These are phyloP conservation scores for Luffia ferchaultella DNA, from an alignment of 2,888 invertebrate species.

Conservation along the genomic window DNA sequence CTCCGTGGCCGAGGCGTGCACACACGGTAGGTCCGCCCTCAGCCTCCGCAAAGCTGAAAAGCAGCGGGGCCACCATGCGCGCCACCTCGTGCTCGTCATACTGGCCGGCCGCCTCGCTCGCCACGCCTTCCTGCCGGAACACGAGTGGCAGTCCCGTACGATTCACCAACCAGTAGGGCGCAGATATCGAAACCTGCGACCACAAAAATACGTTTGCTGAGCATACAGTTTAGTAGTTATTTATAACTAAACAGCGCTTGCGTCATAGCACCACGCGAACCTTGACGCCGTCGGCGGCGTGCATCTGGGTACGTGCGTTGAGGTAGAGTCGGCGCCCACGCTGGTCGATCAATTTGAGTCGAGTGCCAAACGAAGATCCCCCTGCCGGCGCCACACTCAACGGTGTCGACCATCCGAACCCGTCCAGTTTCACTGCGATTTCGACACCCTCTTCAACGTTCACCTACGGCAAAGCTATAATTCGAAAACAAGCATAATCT, in stretches of 20 bases:
- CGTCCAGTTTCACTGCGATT: conserved; percentile 81
- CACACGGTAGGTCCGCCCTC: conserved; percentile 82
- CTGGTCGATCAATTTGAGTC: conserved; percentile 79
- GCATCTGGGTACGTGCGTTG: conserved; percentile 66
- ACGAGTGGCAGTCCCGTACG: conserved; percentile 95
- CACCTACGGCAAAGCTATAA: conserved; percentile 45
- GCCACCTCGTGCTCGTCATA: conserved; percentile 95
- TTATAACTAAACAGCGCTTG: neutral
- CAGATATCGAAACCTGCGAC: conserved; percentile 74
- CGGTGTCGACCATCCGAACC: conserved; percentile 78
- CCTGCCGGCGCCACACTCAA: conserved; percentile 49
- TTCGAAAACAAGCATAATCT: neutral
- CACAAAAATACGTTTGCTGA: neutral
- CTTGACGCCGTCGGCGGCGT: conserved; percentile 49
- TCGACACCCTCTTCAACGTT: conserved; percentile 78
- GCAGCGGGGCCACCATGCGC: conserved; percentile 88
- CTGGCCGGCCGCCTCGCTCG: conserved; percentile 84
- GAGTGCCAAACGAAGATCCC: conserved; percentile 66
- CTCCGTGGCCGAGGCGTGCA: conserved; percentile 77
- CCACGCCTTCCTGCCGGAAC: conserved; percentile 88
- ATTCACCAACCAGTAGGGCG: conserved; percentile 96
- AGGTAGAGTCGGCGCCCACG: conserved; percentile 78
- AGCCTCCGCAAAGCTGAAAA: conserved; percentile 93
- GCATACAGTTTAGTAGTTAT: too few species aligned
- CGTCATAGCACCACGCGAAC: conserved; percentile 27